Base-by-base conservation (phyloP, 2,113 vertebrate genomes). In the Odontophorus gujanensis region DNA sequence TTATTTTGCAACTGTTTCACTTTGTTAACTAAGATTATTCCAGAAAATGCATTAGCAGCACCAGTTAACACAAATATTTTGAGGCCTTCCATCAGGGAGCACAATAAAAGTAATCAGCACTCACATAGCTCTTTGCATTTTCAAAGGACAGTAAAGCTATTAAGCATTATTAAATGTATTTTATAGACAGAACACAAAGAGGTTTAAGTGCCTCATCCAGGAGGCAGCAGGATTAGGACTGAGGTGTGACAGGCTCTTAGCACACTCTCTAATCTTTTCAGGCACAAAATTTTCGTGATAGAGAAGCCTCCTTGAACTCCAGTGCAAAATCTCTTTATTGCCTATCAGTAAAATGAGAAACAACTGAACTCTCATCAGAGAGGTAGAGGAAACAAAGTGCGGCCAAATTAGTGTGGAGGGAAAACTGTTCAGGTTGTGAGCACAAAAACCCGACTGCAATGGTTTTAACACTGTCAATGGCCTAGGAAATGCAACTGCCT, bases 161-260 rank as follows among this genome's bases (percentile, higher is more conserved):
- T 95, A 97, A 93, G 82, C 67, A 90, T 93, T 95, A 97, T 95
- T 96, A 96, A 91, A 93, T 24, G 48, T 68, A 94, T 94, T 97
- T 97, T 94, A 94, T 80, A 91, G 91, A 50, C 14, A 75, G 94
- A 83, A 87, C 76, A 78, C 32, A 65, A 73, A 62, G 72, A 92
- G 72, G 89, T 91, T 38, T 95, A 94, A 93, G 87, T 94, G 62
- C 76, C 73, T 83, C 48, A 74, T 90, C 47, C 76, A 85, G 82
- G 73, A 93, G 90, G 43, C 89, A 58, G 63, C 61, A 78, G 94
- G 82, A 95, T 83, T 61, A 95, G 82, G 65, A 81, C 1, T 3
- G 82, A 93, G 93, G 85, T 90, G 82, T 83, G 72, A 32, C 57
- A 45, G 45, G 62, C 85, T 79, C 82, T 87, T 62, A 45, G 73